Evolutionary conservation across 2,888 invertebrate species (phyloP).

Genomic region (Ophion costatus): DNA sequence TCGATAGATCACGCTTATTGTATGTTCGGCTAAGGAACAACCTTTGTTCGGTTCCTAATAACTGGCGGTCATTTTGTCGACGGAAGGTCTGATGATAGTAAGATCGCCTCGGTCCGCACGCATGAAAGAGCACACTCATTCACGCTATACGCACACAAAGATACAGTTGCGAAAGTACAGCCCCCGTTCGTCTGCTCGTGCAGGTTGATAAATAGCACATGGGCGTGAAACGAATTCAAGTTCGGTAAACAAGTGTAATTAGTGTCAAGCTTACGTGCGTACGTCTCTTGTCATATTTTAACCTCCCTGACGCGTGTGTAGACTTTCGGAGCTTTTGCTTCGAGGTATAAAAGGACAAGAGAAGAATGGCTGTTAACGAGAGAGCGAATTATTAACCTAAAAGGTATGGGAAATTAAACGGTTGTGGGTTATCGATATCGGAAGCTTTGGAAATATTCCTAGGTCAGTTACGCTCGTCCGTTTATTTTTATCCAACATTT

Average conservation of each 20-base stretch:
- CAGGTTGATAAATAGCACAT: constrained; percentile 59
- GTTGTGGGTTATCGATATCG: not conserved
- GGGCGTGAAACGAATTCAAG: constrained; percentile 58
- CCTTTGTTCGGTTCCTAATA: too few relatives aligned
- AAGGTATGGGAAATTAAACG: not conserved
- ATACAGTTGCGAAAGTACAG: not conserved
- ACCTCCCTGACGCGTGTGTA: not conserved
- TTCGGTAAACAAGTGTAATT: constrained; percentile 34
- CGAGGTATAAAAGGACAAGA: not conserved
- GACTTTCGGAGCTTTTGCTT: not conserved
- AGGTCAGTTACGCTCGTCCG: not conserved
- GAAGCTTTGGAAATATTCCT: not conserved
- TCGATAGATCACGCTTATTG: too few relatives aligned
- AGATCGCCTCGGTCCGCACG: too few relatives aligned
- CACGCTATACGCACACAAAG: not conserved
- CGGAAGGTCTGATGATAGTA: too few relatives aligned
- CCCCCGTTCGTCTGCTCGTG: not conserved
- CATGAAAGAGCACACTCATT: too few relatives aligned
- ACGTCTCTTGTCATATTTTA: not conserved
- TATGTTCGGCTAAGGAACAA: too few relatives aligned
- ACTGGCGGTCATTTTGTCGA: too few relatives aligned
- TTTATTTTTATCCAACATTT: not conserved
- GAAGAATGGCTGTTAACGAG: constrained; percentile 55
- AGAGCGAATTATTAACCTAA: not conserved
- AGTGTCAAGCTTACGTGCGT: constrained; percentile 30